Evolutionary conservation across 2,797 vertebrate genomes (phyloP).

Genomic region (Syngnathus acus): DNA sequence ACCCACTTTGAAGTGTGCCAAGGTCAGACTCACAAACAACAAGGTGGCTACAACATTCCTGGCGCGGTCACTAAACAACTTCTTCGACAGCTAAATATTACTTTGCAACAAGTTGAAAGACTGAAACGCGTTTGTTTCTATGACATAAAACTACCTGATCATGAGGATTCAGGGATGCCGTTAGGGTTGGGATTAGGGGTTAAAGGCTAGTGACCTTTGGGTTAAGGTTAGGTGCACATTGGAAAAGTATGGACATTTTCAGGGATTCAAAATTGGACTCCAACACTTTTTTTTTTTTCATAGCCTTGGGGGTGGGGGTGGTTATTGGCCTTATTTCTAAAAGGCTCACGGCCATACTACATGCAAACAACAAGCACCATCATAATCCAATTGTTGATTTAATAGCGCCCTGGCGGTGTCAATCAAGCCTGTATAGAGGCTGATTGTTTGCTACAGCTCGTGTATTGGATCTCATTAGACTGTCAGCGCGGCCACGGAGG

Average conservation of each 20-base stretch:
- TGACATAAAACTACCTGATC: not conserved
- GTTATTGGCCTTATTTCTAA: not conserved
- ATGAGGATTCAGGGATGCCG: not conserved
- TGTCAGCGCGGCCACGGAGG: not conserved
- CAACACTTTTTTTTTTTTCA: no score
- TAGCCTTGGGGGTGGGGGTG: no score
- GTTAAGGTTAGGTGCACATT: no score
- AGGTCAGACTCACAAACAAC: constrained; percentile 62
- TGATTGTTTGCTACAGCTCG: not conserved
- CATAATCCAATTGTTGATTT: not conserved
- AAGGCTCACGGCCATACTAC: no score
- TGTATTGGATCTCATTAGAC: not conserved
- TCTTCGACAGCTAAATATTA: not conserved
- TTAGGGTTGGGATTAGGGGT: not conserved
- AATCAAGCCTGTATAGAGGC: not conserved
- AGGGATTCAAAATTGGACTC: no score
- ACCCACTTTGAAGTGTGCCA: constrained; percentile 65
- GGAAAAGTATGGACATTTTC: no score
- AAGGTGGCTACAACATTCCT: not conserved
- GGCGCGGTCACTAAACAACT: not conserved
- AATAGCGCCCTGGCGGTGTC: not conserved
- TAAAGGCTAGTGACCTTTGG: not conserved
- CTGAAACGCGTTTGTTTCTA: not conserved
- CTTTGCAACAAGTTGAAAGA: not conserved
- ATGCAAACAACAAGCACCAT: not conserved